Evolutionary conservation across 1,140 invertebrate species (phyloP), one percentile per base, ranked within the genome.

Genomic region (Bilobella aurantiaca): DNA sequence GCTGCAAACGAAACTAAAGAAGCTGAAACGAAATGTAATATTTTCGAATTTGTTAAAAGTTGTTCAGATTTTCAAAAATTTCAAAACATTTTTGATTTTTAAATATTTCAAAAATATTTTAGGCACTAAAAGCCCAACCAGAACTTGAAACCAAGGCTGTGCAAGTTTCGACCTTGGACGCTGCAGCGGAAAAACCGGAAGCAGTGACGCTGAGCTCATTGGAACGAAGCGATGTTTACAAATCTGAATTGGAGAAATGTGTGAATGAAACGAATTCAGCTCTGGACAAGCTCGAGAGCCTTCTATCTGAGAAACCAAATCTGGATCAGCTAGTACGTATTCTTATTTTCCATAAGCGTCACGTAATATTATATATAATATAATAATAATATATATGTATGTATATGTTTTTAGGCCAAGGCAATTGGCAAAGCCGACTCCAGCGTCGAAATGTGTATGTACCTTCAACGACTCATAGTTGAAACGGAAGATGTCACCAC

Each of bases 191-290:
- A 66, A 56, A 31, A 58, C 31, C 58, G 60, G 3, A 89, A 76
- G 87, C 88, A 0, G 85, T 88, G 59, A 89, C 87, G 0, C 75
- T 88, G 3, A 5, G 3, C 16, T 25, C 23, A 5, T 56, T 56
- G 21, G 88, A 87, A 25, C 85, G 88, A 0, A 86, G 86, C 74
- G 88, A 90, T 75, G 88, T 87, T 1, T 91, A 89, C 72, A 76
- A 85, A 28, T 84, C 83, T 65, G 88, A 91, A 75, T 74, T 91
- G 14, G 78, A 82, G 21, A 81, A 82, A 16, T 87, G 87, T 0
- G 79, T 90, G 0, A 77, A 76, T 1, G 86, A 88, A 71, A 85
- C 83, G 72, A 77, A 76, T 46, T 75, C 75, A 8, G 81, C 82
- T 63, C 69, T 87, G 25, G 78, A 82, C 21, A 75, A 79, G 1